Conservation (phyloP, 1,140 invertebrate species). For the Octopus sinensis region DNA sequence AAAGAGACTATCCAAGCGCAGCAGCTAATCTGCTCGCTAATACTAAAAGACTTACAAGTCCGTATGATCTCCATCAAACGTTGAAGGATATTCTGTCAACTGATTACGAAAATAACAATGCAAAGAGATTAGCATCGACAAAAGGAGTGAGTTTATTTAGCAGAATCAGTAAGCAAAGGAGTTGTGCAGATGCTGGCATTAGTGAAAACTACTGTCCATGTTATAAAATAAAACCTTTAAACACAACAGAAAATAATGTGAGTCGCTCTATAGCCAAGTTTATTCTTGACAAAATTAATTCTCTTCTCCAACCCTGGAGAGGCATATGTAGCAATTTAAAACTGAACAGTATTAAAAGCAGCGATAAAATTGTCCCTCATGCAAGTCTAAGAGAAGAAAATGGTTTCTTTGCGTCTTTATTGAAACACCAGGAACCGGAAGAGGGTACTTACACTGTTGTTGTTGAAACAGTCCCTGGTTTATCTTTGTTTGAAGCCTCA, state of each 20-base stretch:
- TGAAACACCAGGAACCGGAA: neutral
- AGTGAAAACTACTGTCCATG: conserved; percentile 7
- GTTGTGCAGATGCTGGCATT: conserved; percentile 7
- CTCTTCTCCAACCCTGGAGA: neutral
- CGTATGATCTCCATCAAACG: conserved; percentile 14
- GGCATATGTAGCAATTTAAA: neutral
- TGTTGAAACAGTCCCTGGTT: neutral
- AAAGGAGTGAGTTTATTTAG: conserved; percentile 15
- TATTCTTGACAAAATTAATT: neutral
- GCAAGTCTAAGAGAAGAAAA: neutral
- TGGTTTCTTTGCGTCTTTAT: neutral
- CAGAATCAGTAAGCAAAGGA: neutral
- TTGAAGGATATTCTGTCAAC: conserved; percentile 8
- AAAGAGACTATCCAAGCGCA: neutral
- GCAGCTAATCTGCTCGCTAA: conserved; percentile 14
- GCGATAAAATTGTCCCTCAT: neutral
- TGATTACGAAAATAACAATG: neutral
- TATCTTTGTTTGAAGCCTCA: neutral
- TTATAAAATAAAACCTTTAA: neutral
- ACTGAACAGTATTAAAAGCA: neutral
- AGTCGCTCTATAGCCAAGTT: neutral
- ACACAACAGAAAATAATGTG: neutral
- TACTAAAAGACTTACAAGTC: conserved; percentile 12
- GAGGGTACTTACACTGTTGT: neutral
- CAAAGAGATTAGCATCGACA: neutral